Evolutionary conservation across 2,888 invertebrate genomes (phyloP).

Genomic region (Julus scanicus): DNA sequence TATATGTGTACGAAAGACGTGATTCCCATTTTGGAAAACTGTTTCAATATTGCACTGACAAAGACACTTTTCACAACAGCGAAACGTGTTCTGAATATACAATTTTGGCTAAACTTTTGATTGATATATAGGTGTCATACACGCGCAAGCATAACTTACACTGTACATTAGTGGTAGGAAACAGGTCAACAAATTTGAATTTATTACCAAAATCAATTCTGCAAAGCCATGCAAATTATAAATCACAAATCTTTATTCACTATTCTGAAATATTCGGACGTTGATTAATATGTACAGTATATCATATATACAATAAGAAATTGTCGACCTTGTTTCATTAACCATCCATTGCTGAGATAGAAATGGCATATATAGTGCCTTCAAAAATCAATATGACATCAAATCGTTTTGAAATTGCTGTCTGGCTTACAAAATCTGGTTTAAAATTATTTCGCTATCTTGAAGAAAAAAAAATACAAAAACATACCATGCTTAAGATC

Average conservation of each 20-base stretch:
- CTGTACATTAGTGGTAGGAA: conserved; percentile 14
- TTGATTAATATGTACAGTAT: too few species aligned
- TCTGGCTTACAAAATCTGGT: not conserved
- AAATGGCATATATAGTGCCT: not conserved
- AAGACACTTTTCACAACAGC: not conserved
- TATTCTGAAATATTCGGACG: not conserved
- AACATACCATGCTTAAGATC: too few species aligned
- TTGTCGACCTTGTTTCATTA: not conserved
- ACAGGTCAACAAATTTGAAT: not conserved
- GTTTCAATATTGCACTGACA: not conserved
- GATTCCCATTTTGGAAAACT: not conserved
- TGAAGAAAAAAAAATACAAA: too few species aligned
- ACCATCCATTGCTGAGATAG: not conserved
- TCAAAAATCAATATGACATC: not conserved
- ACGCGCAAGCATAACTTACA: not conserved
- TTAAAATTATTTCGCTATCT: too few species aligned
- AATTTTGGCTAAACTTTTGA: not conserved
- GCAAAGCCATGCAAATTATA: not conserved
- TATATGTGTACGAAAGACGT: not conserved
- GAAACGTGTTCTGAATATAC: not conserved
- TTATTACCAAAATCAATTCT: not conserved
- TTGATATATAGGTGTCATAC: not conserved
- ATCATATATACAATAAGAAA: not conserved
- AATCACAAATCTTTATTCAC: not conserved
- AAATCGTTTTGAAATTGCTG: not conserved